Conservation (phyloP, 2,888 invertebrate genomes). For the Aphrophora alni region DNA sequence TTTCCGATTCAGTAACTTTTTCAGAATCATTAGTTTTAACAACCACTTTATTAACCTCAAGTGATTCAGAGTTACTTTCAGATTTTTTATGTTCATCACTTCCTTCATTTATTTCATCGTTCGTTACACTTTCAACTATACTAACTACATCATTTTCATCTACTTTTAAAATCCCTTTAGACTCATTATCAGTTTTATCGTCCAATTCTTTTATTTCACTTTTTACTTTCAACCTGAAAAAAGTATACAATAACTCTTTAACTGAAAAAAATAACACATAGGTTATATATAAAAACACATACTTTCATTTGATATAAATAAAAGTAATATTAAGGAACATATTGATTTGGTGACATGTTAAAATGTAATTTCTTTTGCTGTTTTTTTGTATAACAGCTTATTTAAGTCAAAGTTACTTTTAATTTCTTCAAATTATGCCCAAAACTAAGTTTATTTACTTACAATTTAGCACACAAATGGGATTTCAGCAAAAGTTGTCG, state of each 20-base stretch:
- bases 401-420: too few species aligned
- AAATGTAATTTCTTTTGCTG: too few species aligned
- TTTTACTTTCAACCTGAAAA: background rate
- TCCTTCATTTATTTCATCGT: background rate
- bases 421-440: too few species aligned
- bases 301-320: too few species aligned
- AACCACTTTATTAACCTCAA: background rate
- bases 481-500: too few species aligned
- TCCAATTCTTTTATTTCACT: background rate
- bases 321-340: too few species aligned
- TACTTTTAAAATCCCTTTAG: background rate
- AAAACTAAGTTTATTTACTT: too few species aligned
- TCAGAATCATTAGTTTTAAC: background rate
- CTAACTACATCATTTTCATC: background rate
- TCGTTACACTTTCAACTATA: background rate
- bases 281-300: too few species aligned
- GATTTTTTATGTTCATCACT: constrained; percentile 1
- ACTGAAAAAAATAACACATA: background rate
- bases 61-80: background rate
- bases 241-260: background rate
- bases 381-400: too few species aligned
- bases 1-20: constrained; percentile 23
- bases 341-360: too few species aligned
- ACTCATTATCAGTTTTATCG: background rate
- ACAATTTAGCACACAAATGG: too few species aligned